These are phyloP conservation scores for Schizopygopsis malacanthus DNA, from an alignment of 2,797 vertebrate species.

Conservation along the genomic window DNA sequence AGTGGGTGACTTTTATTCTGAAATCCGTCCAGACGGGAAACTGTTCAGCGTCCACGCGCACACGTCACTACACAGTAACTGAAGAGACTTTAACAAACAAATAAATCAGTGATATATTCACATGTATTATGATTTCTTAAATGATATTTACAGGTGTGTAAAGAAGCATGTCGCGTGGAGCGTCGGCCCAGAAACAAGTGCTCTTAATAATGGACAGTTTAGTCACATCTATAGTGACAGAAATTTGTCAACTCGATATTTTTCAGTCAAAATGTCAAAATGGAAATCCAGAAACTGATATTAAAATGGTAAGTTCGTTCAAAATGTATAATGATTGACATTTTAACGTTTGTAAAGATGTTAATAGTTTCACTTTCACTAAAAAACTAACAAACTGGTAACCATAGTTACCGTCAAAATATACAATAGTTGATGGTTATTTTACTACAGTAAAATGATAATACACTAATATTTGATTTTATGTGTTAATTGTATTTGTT, in stretches of 20 bases:
- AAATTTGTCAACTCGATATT: constrained; percentile 54
- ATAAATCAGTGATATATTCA: too few species aligned
- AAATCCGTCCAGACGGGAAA: background rate
- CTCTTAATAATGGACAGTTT: constrained; percentile 49
- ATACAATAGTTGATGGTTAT: background rate
- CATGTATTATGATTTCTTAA: background rate
- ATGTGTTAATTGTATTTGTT: background rate
- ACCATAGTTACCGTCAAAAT: background rate
- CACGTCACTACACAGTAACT: background rate
- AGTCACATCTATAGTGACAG: constrained; percentile 41
- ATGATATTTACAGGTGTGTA: background rate
- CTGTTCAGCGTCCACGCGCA: background rate
- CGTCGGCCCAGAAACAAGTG: constrained; percentile 35
- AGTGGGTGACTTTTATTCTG: constrained; percentile 5
- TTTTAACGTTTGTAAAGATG: background rate
- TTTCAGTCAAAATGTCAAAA: constrained; percentile 21
- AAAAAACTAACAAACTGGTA: background rate
- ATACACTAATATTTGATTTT: background rate
- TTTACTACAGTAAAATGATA: background rate
- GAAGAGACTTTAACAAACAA: background rate
- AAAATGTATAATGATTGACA: background rate
- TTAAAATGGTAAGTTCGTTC: background rate
- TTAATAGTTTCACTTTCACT: too few species aligned
- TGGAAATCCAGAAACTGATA: constrained; percentile 45
- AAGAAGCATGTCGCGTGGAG: constrained; percentile 26